A percentile compares a stretch with the other conserved stretches of the same genome.
Conservation (phyloP, 2,113 vertebrate genomes). For the Gadus chalcogrammus region DNA sequence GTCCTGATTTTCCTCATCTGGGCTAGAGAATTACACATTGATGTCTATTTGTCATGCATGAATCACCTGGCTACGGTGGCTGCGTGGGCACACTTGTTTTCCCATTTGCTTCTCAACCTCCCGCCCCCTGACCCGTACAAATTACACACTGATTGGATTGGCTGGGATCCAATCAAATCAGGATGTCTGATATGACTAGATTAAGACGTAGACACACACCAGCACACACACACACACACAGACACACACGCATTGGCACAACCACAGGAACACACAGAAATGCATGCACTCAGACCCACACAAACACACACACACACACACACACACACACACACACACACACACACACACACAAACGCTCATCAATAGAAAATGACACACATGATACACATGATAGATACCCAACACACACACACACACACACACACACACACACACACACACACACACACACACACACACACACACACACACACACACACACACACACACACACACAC, state of each 20-base stretch:
- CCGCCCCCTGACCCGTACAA: conserved; percentile 34
- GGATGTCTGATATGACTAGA: conserved; percentile 35
- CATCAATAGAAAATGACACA: no score
- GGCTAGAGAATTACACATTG: not conserved
- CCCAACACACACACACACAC: no score
- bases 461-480: no score
- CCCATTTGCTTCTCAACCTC: conserved; percentile 34
- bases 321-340: not conserved
- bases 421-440: no score
- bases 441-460: no score
- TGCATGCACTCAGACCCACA: not conserved
- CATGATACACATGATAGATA: no score
- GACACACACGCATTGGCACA: not conserved
- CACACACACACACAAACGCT: not conserved
- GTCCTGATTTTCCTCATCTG: no score
- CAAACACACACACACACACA: not conserved
- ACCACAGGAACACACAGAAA: no score
- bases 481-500: no score
- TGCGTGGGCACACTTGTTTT: conserved; percentile 21
- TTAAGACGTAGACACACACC: conserved; percentile 18
- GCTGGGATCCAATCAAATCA: conserved; percentile 64
- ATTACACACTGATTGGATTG: conserved; percentile 58
- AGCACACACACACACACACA: not conserved
- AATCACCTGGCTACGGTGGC: conserved; percentile 15
- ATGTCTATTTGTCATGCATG: conserved; percentile 37